Evolutionary conservation across 2,113 vertebrate genomes (phyloP).

Genomic region (Gobio gobio): DNA sequence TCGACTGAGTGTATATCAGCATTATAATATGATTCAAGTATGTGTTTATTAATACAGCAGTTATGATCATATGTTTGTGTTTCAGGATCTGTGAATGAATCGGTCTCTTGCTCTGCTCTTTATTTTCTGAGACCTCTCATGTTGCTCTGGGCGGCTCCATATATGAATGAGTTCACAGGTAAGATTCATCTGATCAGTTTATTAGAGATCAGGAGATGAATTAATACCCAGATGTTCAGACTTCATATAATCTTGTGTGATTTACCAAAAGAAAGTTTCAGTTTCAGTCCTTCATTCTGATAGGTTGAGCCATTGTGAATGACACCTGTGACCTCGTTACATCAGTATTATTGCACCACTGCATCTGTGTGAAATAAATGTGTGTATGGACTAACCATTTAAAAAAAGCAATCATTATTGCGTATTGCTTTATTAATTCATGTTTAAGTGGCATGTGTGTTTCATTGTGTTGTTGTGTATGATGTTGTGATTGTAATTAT

Average conservation of each 20-base stretch:
- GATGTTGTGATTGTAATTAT: background rate
- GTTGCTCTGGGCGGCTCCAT: background rate
- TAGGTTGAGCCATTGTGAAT: too few relatives aligned
- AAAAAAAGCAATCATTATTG: too few relatives aligned
- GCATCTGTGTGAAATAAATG: too few relatives aligned
- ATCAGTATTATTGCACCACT: too few relatives aligned
- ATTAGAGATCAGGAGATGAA: background rate
- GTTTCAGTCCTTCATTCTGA: background rate
- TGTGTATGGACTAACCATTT: too few relatives aligned
- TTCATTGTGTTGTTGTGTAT: background rate
- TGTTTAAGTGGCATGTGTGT: too few relatives aligned
- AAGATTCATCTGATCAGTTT: background rate
- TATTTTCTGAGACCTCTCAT: background rate
- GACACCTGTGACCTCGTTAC: too few relatives aligned
- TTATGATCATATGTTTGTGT: background rate
- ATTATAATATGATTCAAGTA: too few relatives aligned
- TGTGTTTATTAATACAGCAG: too few relatives aligned
- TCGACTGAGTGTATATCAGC: too few relatives aligned
- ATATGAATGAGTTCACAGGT: background rate
- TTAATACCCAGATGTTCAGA: background rate
- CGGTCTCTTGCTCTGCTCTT: slow-evolving; percentile 6
- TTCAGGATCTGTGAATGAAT: slow-evolving; percentile 24
- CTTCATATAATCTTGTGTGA: background rate
- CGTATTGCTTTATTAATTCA: too few relatives aligned
- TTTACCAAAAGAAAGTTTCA: background rate